Conservation (phyloP, 2,797 vertebrate species). For the Prunella strophiata region DNA sequence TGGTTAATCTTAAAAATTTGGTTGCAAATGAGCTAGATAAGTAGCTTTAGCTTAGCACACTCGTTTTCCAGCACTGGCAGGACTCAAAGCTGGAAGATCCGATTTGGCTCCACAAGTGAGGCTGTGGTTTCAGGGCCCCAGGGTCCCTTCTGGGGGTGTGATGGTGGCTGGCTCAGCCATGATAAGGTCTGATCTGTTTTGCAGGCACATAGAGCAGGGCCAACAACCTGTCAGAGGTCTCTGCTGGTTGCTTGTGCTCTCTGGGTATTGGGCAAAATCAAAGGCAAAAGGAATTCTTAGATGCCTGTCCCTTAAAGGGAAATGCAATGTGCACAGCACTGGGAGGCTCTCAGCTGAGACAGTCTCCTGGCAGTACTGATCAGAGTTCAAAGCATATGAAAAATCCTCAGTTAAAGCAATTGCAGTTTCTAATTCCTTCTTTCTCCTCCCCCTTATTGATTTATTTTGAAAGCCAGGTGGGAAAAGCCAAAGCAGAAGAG, state of each 20-base stretch:
- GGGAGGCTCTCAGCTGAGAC: neutral
- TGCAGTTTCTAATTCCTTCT: neutral
- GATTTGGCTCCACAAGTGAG: conserved; percentile 1
- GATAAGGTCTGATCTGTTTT: conserved; percentile 39
- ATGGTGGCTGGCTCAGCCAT: neutral
- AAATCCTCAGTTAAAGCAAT: conserved; percentile 2
- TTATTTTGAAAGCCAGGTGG: neutral
- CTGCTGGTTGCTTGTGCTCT: neutral
- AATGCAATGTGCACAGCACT: neutral
- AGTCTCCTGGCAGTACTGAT: neutral
- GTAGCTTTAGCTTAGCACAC: neutral
- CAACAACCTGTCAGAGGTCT: conserved; percentile 1
- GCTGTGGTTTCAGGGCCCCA: neutral
- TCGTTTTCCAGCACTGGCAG: neutral
- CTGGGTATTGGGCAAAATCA: neutral
- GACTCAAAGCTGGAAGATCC: neutral
- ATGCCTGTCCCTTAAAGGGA: neutral
- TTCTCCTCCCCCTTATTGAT: neutral
- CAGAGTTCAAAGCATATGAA: neutral
- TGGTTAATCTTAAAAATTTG: neutral
- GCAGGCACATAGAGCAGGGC: neutral
- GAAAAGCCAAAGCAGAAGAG: neutral
- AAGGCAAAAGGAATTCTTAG: neutral
- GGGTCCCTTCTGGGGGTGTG: neutral
- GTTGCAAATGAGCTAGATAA: conserved; percentile 4